Base-by-base conservation (phyloP, 2,113 vertebrate species). In the Aramus guarauna region DNA sequence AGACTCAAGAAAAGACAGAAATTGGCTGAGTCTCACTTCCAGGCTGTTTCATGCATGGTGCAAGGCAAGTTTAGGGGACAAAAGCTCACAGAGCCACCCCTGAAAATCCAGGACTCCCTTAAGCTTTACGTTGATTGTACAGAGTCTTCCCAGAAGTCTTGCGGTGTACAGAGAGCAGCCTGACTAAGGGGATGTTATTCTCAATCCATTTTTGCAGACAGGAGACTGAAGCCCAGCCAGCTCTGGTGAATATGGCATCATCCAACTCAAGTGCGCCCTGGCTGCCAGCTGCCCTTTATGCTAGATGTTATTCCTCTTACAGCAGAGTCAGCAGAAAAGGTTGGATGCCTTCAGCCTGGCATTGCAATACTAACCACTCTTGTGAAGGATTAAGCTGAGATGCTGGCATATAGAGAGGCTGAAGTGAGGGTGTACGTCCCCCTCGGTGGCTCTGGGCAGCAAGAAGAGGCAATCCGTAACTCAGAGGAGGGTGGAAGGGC, bases 61-160 rank as follows among this genome's bases (percentile, higher is more conserved):
- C 9, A 45, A 81, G 21, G 47, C 12, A 52, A 45, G 8, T 66
- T 56, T 20, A 60, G 39, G 26, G 20, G 7, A 43, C 11, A n/a
- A 5, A 29, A 75, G 9, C 13, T 90, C 27, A 43, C 6, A 81
- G 19, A 60, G 6, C 13, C 24, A 56, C 24, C 9, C 2, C 20
- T 36, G 71, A 67, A 82, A 62, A 82, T 36, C 23, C 12, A n/a
- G 18, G 21, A 52, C 32, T 81, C 41, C 47, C 30, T 48, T 48
- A 60, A 66, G 4, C 0, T 71, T 81, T 62, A 58, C 5, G 15
- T 0, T 48, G 24, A 13, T 18, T 41, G 2, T 14, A 48, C 4
- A 84, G 24, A 69, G 32, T 29, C 48, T 55, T 67, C 18, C 20
- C 21, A 67, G 39, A 81, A 50, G 15, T 36, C 16, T 19, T 68